Conservation (phyloP, 2,113 vertebrate genomes). For the Trematocara macrostoma region DNA sequence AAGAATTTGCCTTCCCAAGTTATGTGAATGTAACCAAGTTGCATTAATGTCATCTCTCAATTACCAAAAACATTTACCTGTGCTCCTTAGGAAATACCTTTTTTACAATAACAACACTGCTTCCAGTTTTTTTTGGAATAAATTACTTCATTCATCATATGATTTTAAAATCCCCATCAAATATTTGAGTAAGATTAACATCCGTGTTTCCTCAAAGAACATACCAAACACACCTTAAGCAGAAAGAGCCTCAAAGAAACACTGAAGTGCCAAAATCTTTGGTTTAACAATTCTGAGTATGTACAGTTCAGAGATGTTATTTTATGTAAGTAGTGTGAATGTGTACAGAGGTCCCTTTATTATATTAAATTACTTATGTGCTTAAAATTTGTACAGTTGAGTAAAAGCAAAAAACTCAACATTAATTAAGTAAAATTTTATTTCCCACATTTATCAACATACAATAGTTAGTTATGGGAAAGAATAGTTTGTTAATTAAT, state of each 20-base stretch:
- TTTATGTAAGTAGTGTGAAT: background rate
- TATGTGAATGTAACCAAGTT: background rate
- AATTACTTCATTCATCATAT: background rate
- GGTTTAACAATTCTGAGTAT: background rate
- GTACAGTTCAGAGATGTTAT: background rate
- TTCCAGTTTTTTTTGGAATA: background rate
- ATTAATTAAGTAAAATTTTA: conserved; percentile 64
- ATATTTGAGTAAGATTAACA: background rate
- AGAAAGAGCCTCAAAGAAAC: background rate
- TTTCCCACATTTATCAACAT: conserved; percentile 48
- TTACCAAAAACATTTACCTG: background rate
- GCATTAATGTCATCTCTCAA: background rate
- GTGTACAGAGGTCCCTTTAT: background rate
- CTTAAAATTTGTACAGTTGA: background rate
- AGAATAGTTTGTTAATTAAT: conserved; percentile 32
- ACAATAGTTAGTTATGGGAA: conserved; percentile 39
- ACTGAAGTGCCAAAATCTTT: background rate
- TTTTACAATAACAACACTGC: background rate
- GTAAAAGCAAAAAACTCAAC: background rate
- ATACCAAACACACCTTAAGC: background rate
- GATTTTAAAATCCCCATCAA: background rate
- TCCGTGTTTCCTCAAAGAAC: background rate
- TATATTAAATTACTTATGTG: background rate
- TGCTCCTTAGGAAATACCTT: background rate
- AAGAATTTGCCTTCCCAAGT: background rate